Conservation (phyloP, 1,140 invertebrate genomes). For the Drosophila watanabei region DNA sequence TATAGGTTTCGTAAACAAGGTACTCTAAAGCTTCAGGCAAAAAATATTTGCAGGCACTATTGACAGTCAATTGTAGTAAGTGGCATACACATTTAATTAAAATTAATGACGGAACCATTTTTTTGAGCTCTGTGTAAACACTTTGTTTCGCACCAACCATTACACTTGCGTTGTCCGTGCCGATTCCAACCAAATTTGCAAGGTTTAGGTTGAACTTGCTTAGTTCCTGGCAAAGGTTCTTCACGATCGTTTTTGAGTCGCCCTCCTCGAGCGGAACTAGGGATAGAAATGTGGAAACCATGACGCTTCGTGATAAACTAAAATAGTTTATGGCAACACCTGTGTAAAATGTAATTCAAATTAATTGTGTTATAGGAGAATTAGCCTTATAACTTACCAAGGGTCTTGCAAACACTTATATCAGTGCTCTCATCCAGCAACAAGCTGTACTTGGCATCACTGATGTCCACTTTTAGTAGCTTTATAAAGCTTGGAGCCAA, state of each 20-base stretch:
- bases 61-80: not conserved
- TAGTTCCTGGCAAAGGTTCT: slow-evolving; percentile 16
- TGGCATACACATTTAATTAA: not conserved
- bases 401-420: not conserved
- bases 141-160: slow-evolving; percentile 16
- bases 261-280: slow-evolving; percentile 16
- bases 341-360: slow-evolving; percentile 1
- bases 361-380: slow-evolving; percentile 4
- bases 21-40: not conserved
- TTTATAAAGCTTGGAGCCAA: too few species aligned
- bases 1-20: not conserved
- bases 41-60: not conserved
- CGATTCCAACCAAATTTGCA: slow-evolving; percentile 8
- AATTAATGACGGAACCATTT: not conserved
- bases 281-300: slow-evolving; percentile 14
- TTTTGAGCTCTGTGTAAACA: slow-evolving; percentile 13
- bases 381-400: slow-evolving; percentile 13
- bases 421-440: too few species aligned
- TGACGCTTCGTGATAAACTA: slow-evolving; percentile 6
- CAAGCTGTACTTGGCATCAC: too few species aligned
- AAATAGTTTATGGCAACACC: slow-evolving; percentile 23
- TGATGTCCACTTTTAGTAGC: too few species aligned
- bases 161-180: slow-evolving; percentile 26
- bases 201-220: slow-evolving; percentile 19
- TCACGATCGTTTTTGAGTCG: slow-evolving; percentile 22